Percentiles rank a stretch among this genome's conserved stretches.
Evolutionary conservation across 2,888 invertebrate species (phyloP).

Genomic region (Brachyptera risi): DNA sequence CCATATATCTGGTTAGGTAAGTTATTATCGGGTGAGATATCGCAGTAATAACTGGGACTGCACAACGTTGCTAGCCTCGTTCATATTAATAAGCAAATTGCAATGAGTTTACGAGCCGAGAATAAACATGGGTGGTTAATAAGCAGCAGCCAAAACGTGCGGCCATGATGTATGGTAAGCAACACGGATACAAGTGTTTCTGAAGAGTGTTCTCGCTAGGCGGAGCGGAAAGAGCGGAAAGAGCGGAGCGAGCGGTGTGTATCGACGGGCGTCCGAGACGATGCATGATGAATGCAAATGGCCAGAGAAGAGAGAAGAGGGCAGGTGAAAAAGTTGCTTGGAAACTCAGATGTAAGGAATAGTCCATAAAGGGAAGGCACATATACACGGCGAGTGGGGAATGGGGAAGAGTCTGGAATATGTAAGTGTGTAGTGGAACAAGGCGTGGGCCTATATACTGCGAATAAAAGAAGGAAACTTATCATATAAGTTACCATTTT

Average conservation of each 20-base stretch:
- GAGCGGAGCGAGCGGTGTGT: not conserved
- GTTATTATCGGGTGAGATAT: no score
- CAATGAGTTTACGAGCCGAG: not conserved
- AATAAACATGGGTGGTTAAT: not conserved
- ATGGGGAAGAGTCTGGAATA: no score
- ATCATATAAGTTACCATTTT: no score
- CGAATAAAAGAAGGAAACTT: no score
- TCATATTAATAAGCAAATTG: not conserved
- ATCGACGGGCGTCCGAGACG: conserved; percentile 1
- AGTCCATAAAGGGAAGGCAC: not conserved
- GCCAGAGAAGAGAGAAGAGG: not conserved
- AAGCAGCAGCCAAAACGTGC: not conserved
- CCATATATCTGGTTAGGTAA: no score
- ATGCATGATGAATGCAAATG: conserved; percentile 1
- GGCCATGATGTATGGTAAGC: not conserved
- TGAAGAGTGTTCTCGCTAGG: not conserved
- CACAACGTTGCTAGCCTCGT: no score
- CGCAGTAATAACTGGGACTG: no score
- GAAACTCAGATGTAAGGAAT: no score
- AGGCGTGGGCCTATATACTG: no score
- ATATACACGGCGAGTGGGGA: not conserved
- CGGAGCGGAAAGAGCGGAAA: not conserved
- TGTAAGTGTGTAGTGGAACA: no score
- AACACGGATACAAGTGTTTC: not conserved
- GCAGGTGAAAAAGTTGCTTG: not conserved